A percentile compares a stretch with the other conserved stretches of the same genome.
Conservation (phyloP, 1,140 invertebrate species). For the Diprion similis region DNA sequence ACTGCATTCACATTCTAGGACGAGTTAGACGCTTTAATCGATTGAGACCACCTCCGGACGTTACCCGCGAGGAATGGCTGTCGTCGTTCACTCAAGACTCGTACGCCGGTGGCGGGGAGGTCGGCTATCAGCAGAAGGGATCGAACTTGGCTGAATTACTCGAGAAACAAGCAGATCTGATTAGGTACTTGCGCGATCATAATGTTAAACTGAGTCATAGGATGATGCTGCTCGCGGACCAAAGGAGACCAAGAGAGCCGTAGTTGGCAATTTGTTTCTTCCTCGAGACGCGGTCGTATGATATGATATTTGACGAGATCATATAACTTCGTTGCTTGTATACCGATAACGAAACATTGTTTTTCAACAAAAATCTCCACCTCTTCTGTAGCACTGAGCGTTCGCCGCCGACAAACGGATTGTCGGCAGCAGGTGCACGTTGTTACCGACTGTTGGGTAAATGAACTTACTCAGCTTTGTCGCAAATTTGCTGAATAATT, state of each 20-base stretch:
- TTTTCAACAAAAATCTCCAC: too few species aligned
- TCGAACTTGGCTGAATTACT: slow-evolving; percentile 67
- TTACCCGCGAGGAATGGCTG: slow-evolving; percentile 66
- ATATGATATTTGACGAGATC: too few species aligned
- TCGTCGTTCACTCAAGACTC: slow-evolving; percentile 58
- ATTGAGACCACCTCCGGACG: slow-evolving; percentile 63
- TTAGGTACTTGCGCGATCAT: slow-evolving; percentile 61
- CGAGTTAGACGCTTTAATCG: slow-evolving; percentile 68
- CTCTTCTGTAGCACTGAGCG: too few species aligned
- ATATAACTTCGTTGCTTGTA: too few species aligned
- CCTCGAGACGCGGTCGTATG: background rate
- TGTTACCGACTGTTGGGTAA: too few species aligned
- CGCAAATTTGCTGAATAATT: too few species aligned
- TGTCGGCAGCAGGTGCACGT: too few species aligned
- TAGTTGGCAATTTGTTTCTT: background rate
- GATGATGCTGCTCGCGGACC: slow-evolving; percentile 54
- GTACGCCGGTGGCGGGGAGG: slow-evolving; percentile 60
- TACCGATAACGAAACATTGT: too few species aligned
- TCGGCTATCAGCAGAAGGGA: slow-evolving; percentile 65
- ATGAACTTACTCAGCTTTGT: too few species aligned
- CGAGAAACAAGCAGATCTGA: slow-evolving; percentile 69
- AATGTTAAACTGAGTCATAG: slow-evolving; percentile 58
- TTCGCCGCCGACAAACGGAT: too few species aligned
- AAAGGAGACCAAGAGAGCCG: slow-evolving; percentile 31
- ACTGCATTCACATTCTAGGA: slow-evolving; percentile 49